Conservation (phyloP, 2,113 vertebrate species). For the Microcebus lehilahytsara region DNA sequence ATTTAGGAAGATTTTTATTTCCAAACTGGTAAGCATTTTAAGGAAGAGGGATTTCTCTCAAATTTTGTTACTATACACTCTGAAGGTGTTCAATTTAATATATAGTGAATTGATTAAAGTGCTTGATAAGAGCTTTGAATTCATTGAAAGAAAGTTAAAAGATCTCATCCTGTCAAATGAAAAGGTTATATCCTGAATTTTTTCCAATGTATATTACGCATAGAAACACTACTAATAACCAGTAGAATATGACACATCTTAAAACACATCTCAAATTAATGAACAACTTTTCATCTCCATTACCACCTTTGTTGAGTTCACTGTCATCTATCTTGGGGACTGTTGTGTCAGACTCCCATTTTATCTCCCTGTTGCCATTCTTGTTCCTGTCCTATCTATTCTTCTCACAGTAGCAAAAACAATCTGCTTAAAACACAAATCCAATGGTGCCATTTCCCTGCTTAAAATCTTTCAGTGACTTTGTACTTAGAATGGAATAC, state of each 20-base stretch:
- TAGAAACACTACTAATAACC: neutral
- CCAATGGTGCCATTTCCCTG: neutral
- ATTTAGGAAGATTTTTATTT: neutral
- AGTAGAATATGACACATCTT: neutral
- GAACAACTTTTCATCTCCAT: neutral
- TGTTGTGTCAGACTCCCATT: neutral
- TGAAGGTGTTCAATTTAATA: neutral
- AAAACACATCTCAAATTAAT: neutral
- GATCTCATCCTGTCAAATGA: neutral
- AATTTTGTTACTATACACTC: slow-evolving; percentile 17
- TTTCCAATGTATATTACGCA: neutral
- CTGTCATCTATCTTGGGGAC: neutral
- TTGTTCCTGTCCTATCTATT: neutral
- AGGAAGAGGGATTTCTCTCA: neutral
- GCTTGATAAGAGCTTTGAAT: neutral
- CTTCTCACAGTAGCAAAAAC: neutral
- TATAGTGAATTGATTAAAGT: neutral
- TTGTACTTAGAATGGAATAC: neutral
- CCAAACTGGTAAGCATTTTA: neutral
- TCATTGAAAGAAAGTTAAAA: neutral
- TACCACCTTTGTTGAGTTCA: neutral
- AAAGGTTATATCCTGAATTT: neutral
- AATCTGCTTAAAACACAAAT: neutral
- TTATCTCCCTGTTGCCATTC: neutral
- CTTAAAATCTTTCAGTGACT: slow-evolving; percentile 1